These are phyloP conservation scores for Elanoides forficatus DNA, from an alignment of 2,113 vertebrate genomes.

Conservation along the genomic window DNA sequence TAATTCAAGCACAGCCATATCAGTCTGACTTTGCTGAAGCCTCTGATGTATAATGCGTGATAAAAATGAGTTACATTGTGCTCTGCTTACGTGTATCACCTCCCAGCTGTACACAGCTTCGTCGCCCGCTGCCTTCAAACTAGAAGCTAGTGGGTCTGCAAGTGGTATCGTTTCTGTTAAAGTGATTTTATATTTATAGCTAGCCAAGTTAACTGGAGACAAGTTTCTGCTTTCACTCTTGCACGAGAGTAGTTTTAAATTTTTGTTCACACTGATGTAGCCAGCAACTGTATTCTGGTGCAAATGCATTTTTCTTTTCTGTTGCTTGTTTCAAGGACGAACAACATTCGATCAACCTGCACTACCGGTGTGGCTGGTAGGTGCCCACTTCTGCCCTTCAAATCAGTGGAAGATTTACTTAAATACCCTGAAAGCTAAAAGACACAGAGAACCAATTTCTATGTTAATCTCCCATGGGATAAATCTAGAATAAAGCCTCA, in stretches of 20 bases:
- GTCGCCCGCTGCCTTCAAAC: rapidly evolving
- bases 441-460: not conserved
- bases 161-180: not conserved
- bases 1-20: not conserved
- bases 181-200: not conserved
- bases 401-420: not conserved
- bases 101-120: not conserved
- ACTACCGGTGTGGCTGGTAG: not conserved
- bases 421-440: not conserved
- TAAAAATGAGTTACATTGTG: not conserved
- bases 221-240: not conserved
- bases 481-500: not conserved
- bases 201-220: not conserved
- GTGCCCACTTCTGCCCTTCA: not conserved
- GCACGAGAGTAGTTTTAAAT: not conserved
- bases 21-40: not conserved
- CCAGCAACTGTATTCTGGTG: not conserved
- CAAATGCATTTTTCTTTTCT: not conserved
- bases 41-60: rapidly evolving
- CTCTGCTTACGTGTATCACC: not conserved
- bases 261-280: not conserved
- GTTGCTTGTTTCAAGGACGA: not conserved
- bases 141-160: not conserved
- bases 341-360: rapidly evolving
- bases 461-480: not conserved